Evolutionary conservation across 1,140 invertebrate species (phyloP).

Genomic region (Panagrolaimus sp.): DNA sequence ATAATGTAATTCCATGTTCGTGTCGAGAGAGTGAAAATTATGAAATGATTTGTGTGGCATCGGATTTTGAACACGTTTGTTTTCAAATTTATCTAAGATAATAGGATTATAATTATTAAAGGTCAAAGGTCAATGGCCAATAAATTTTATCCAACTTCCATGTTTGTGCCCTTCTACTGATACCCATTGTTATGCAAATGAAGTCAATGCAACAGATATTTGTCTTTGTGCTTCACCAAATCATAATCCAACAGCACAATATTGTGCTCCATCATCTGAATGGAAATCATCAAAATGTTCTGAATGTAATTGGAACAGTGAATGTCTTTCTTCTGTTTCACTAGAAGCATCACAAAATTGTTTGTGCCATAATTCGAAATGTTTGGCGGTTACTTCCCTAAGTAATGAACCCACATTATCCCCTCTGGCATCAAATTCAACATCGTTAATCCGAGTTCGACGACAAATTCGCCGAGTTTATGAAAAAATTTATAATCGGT

Average conservation of each 20-base stretch:
- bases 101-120: neutral
- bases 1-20: neutral
- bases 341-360: conserved; percentile 5
- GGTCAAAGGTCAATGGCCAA: neutral
- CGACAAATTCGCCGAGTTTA: conserved; percentile 28
- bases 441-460: conserved; percentile 14
- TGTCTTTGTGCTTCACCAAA: conserved; percentile 8
- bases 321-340: neutral
- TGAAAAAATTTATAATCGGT: conserved; percentile 40
- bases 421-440: neutral
- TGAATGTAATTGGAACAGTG: conserved; percentile 14
- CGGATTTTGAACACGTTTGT: conserved; percentile 4
- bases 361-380: neutral
- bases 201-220: neutral
- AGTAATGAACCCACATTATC: neutral
- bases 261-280: neutral
- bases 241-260: neutral
- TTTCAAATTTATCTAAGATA: neutral
- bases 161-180: neutral
- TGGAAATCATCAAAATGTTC: neutral
- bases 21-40: neutral
- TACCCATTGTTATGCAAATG: neutral
- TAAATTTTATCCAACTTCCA: neutral
- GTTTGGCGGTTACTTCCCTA: neutral
- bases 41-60: conserved; percentile 2